phyloP scores from a whole-genome alignment of 2,797 vertebrate species.

The Dryobates pubescens region DNA sequence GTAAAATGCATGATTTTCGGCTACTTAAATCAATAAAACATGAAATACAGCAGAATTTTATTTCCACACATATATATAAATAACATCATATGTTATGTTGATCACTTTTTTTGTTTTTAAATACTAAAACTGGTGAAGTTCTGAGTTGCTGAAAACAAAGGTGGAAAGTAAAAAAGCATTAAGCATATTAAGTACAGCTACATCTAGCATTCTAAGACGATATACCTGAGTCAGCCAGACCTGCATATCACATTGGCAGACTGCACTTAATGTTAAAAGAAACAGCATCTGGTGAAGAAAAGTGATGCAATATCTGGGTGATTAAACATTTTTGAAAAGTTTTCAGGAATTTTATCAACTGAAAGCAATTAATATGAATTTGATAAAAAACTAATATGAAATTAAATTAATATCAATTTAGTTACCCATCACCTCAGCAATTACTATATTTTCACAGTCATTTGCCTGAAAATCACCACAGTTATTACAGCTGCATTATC shows the following conservation, averaged over 20 bases:
- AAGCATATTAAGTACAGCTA: not conserved
- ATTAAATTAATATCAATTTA: not conserved
- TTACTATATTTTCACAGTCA: not conserved
- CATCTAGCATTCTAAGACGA: not conserved
- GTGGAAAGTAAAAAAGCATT: not conserved
- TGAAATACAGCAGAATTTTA: not conserved
- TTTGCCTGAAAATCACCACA: not conserved
- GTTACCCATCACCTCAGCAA: not conserved
- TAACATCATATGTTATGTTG: not conserved
- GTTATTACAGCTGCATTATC: not conserved
- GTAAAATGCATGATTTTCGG: not conserved
- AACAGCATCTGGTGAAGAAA: not conserved
- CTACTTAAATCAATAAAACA: not conserved
- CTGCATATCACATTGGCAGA: not conserved
- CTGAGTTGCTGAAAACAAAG: not conserved
- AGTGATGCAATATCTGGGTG: not conserved
- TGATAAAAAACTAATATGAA: not conserved
- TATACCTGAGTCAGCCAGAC: not conserved
- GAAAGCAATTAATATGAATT: not conserved
- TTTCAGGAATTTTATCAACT: not conserved
- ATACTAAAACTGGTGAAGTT: not conserved
- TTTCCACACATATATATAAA: rapidly evolving
- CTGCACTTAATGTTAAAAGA: not conserved
- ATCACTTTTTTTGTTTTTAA: not conserved
- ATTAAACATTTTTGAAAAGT: not conserved